Base-by-base conservation (phyloP, 2,888 invertebrate species). In the Scaptomyza caliginosa region DNA sequence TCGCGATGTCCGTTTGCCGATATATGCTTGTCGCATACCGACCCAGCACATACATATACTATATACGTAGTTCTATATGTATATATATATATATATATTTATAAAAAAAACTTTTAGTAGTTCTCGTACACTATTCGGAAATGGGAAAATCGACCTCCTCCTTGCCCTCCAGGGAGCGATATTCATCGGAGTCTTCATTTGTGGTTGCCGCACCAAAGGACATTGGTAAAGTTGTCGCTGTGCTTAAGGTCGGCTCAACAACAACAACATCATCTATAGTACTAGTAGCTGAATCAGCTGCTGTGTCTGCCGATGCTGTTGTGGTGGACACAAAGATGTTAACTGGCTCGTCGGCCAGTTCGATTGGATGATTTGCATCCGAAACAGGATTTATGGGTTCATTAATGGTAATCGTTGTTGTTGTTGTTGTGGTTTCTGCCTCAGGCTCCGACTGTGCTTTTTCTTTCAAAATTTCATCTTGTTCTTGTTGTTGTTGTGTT, bases 121-220 rank as follows among this genome's bases (percentile, higher is more conserved):
- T 55, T 67, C 19, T 70, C 60, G 45, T 62, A 69, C 63, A 89
- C 84, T 89, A 89, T 84, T 88, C 89, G 64, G 81, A 88, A 73
- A 86, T 78, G 50, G 89, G 77, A 80, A 89, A 91, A 73, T 90
- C 89, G 45, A 74, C 77, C 52, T 91, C 91, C 51, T 91, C 91
- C 81, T 90, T 91, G 65, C 88, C 88, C 74, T 91, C 92, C 65
- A 91, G 87, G 45, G 91, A 91, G 48, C 92, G 90, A 87, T 91
- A 91, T 70, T 91, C 91, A 83, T 92, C 91, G 4, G 91, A 91
- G 79, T 91, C 92, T 62, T 90, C 90, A 58, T 89, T 88, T 36
- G 82, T 62, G 45, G 76, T 69, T 6, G 67, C 55, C 11, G 85
- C 72, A 55, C 76, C 89, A 69, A 78, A 52, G 5, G 77, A 77